A percentile compares a stretch with the other conserved stretches of the same genome.
These are phyloP conservation scores for Batillaria attramentaria DNA, from an alignment of 1,140 invertebrate genomes.

Conservation along the genomic window DNA sequence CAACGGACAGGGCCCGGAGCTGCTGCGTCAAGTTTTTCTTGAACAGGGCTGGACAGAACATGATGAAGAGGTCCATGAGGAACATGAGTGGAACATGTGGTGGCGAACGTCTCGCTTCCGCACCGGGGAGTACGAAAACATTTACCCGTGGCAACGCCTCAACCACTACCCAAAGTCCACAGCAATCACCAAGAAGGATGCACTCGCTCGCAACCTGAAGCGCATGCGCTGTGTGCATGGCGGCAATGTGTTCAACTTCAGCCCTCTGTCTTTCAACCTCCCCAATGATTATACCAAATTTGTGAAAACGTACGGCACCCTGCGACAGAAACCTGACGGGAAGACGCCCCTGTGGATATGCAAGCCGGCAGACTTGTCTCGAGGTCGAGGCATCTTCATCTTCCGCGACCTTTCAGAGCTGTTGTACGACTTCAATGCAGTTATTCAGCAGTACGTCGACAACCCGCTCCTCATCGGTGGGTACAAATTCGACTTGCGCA, in stretches of 20 bases:
- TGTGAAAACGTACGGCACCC: conserved; percentile 81
- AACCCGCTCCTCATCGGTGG: conserved; percentile 76
- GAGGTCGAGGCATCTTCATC: conserved; percentile 86
- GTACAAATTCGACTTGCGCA: conserved; percentile 74
- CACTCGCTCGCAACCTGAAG: conserved; percentile 82
- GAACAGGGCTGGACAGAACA: conserved; percentile 88
- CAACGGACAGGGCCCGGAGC: conserved; percentile 82
- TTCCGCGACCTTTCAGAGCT: conserved; percentile 77
- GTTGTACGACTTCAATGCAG: conserved; percentile 65
- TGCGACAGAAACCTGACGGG: conserved; percentile 47
- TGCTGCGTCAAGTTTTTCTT: conserved; percentile 77
- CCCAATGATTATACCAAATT: conserved; percentile 89
- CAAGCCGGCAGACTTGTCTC: conserved; percentile 87
- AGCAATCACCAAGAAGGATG: conserved; percentile 86
- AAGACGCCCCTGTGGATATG: conserved; percentile 80
- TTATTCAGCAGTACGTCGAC: conserved; percentile 84
- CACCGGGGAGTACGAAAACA: conserved; percentile 78
- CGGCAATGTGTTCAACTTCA: conserved; percentile 83
- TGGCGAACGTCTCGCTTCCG: conserved; percentile 84
- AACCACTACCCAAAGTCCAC: conserved; percentile 89
- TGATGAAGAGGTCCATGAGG: conserved; percentile 74
- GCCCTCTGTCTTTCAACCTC: conserved; percentile 85
- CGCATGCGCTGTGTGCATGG: conserved; percentile 88
- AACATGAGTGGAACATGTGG: conserved; percentile 87
- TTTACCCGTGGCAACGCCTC: conserved; percentile 84